Conservation (phyloP, 2,797 vertebrate genomes). For the Cygnus olor region DNA sequence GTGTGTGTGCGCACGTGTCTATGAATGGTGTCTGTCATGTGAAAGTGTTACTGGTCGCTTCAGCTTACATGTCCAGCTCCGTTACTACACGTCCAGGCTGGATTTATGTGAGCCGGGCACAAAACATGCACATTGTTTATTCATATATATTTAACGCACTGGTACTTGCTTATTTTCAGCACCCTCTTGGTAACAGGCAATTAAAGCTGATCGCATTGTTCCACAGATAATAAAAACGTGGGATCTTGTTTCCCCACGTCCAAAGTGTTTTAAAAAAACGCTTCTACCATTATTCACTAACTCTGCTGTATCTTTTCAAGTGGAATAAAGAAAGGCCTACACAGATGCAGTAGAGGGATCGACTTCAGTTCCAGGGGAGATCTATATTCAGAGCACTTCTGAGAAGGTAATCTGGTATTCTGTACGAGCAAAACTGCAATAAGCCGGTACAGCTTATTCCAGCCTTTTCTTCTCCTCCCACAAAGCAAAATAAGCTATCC, state of each 20-base stretch:
- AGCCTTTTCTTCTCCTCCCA: slow-evolving; percentile 45
- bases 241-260: not conserved
- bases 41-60: rapidly evolving
- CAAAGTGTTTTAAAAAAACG: not conserved
- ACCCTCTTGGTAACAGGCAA: not conserved
- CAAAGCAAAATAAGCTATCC: slow-evolving; percentile 53
- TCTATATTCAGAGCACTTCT: slow-evolving; percentile 49
- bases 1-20: rapidly evolving
- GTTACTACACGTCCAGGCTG: not conserved
- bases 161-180: not conserved
- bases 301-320: not conserved
- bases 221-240: not conserved
- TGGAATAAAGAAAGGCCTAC: not conserved
- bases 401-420: slow-evolving; percentile 57
- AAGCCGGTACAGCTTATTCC: slow-evolving; percentile 46
- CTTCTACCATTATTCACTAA: not conserved
- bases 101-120: not conserved
- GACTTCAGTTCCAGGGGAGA: not conserved
- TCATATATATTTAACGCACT: not conserved
- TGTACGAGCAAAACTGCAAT: slow-evolving; percentile 46
- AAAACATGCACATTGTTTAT: not conserved
- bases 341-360: not conserved
- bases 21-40: not conserved
- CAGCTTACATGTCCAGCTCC: not conserved
- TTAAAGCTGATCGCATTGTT: not conserved